Percentiles rank a stretch among this genome's conserved stretches.
Conservation (phyloP, 2,113 vertebrate species). For the Tylochromis polylepis region DNA sequence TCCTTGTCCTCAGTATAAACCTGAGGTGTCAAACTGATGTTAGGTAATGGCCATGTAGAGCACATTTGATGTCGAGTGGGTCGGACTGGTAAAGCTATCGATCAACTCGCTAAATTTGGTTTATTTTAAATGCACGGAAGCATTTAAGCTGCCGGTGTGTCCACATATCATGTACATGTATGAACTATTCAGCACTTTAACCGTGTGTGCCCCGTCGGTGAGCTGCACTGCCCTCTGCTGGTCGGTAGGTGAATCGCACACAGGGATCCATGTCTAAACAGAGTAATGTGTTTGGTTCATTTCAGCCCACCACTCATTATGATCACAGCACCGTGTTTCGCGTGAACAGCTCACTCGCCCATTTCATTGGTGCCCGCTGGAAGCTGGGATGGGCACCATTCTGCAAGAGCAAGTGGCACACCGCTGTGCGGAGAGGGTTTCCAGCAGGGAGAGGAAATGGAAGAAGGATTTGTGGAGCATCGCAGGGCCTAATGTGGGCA, state of each 20-base stretch:
- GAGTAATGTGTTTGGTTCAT: background rate
- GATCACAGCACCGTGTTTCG: background rate
- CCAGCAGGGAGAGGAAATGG: conserved; percentile 17
- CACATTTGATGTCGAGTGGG: background rate
- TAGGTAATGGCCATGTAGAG: accelerated
- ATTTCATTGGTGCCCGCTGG: conserved; percentile 3
- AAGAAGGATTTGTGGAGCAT: conserved; percentile 12
- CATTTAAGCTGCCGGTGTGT: background rate
- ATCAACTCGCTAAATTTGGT: background rate
- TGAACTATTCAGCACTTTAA: background rate
- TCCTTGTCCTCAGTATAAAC: background rate
- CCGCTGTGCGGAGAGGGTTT: background rate
- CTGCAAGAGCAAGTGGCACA: conserved; percentile 39
- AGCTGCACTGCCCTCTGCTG: conserved; percentile 5
- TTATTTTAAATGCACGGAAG: background rate
- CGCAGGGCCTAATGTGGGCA: background rate
- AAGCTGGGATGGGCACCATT: conserved; percentile 48
- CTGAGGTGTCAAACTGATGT: background rate
- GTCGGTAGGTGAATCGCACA: background rate
- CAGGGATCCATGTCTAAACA: background rate
- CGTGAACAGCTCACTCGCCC: background rate
- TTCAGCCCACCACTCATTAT: background rate
- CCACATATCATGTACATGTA: background rate
- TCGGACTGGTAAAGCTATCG: background rate
- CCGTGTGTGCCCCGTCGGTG: background rate